Percentiles rank a stretch among this genome's conserved stretches.
Conservation (phyloP, 2,113 vertebrate species). For the Microtus pennsylvanicus region DNA sequence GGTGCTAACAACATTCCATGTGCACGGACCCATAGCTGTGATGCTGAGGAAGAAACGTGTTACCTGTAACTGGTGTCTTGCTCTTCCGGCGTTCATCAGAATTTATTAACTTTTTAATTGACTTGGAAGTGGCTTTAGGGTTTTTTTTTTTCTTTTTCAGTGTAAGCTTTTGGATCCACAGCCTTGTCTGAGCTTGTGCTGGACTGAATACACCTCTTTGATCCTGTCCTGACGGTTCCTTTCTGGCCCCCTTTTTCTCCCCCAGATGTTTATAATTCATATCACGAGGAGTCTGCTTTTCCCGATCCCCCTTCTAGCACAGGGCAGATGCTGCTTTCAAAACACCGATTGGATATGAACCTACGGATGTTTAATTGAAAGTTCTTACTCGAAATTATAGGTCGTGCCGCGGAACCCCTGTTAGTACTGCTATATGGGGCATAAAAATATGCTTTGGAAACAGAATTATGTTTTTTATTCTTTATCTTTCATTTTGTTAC, state of each 20-base stretch:
- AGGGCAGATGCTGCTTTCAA: not conserved
- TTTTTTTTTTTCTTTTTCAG: not conserved
- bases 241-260: not conserved
- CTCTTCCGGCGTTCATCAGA: not conserved
- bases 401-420: not conserved
- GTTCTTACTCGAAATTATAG: not conserved
- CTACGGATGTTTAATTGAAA: not conserved
- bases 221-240: not conserved
- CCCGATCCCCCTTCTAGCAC: not conserved
- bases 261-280: not conserved
- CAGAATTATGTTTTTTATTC: not conserved
- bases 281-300: not conserved
- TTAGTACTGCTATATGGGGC: not conserved
- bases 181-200: not conserved
- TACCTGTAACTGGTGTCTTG: not conserved
- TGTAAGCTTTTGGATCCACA: not conserved
- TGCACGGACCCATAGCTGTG: not conserved
- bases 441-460: conserved; percentile 34
- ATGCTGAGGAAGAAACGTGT: not conserved
- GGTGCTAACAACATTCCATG: not conserved
- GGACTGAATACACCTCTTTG: not conserved
- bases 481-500: not conserved
- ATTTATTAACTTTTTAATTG: not conserved
- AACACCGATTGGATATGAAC: not conserved
- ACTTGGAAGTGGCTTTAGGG: not conserved